phyloP scores from a whole-genome alignment of 2,113 vertebrate species.

The Nothocercus nigrocapillus region DNA sequence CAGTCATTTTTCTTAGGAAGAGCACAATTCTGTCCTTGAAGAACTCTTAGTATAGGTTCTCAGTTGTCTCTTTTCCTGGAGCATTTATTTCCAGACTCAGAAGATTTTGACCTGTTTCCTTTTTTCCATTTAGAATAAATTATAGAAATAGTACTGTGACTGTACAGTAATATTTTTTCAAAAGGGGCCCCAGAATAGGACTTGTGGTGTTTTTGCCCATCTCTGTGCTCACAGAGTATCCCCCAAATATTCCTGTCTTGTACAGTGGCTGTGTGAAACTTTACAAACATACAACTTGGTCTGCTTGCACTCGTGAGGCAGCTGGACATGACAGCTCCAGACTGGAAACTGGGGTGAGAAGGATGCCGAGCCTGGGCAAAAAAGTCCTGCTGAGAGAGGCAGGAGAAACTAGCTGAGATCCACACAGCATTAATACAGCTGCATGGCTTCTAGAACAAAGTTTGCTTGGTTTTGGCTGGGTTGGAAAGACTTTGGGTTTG shows the following conservation, averaged over 20 bases:
- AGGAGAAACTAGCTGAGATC: neutral
- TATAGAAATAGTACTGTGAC: neutral
- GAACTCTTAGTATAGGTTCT: neutral
- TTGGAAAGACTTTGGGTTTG: slow-evolving; percentile 46
- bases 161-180: neutral
- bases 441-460: neutral
- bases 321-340: neutral
- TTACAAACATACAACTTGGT: neutral
- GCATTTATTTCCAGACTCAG: neutral
- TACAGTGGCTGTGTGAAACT: neutral
- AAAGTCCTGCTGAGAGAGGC: neutral
- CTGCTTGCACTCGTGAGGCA: neutral
- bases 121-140: neutral
- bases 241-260: neutral
- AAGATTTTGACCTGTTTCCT: neutral
- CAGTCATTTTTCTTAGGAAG: neutral
- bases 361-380: neutral
- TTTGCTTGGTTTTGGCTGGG: neutral
- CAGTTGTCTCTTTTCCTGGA: neutral
- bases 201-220: neutral
- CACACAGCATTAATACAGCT: neutral
- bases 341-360: neutral
- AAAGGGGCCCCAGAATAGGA: neutral
- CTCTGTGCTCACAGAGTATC: neutral
- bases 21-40: neutral